phyloP scores from a whole-genome alignment of 2,888 invertebrate genomes.

The Tetranychus truncatus region DNA sequence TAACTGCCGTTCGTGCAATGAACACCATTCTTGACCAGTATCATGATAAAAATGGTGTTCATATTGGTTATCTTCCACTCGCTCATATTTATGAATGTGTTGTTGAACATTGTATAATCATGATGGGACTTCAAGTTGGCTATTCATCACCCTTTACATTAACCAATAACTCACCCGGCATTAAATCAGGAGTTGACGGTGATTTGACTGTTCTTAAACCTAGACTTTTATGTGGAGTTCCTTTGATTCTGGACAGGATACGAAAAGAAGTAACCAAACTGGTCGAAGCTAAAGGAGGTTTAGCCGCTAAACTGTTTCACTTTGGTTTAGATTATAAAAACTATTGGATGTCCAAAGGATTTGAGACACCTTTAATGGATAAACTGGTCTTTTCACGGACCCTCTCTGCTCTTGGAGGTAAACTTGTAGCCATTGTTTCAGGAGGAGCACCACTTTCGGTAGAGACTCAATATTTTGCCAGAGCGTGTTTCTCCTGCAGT shows the following conservation, averaged over 20 bases:
- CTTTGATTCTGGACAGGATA: conserved; percentile 41
- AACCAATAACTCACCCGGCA: conserved; percentile 58
- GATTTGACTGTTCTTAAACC: conserved; percentile 77
- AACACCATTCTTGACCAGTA: neutral
- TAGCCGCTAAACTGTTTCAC: conserved; percentile 61
- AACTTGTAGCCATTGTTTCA: conserved; percentile 63
- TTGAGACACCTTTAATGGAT: conserved; percentile 37
- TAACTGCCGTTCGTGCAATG: conserved; percentile 14
- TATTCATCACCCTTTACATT: conserved; percentile 38
- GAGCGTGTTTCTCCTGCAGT: conserved; percentile 69
- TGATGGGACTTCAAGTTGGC: conserved; percentile 31
- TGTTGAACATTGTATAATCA: conserved; percentile 40
- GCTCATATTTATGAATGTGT: conserved; percentile 91
- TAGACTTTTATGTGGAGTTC: conserved; percentile 86
- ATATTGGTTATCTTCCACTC: conserved; percentile 66
- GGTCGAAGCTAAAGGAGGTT: conserved; percentile 51
- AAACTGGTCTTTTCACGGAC: conserved; percentile 45
- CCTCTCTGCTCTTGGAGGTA: conserved; percentile 63
- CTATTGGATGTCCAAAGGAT: conserved; percentile 51
- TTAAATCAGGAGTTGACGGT: conserved; percentile 78
- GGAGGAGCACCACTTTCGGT: conserved; percentile 91
- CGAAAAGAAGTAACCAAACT: conserved; percentile 87
- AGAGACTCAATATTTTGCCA: conserved; percentile 83
- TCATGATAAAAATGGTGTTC: conserved; percentile 52
- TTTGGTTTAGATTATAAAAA: conserved; percentile 86